Conservation (phyloP, 2,797 vertebrate species). For the Apogon talboti region DNA sequence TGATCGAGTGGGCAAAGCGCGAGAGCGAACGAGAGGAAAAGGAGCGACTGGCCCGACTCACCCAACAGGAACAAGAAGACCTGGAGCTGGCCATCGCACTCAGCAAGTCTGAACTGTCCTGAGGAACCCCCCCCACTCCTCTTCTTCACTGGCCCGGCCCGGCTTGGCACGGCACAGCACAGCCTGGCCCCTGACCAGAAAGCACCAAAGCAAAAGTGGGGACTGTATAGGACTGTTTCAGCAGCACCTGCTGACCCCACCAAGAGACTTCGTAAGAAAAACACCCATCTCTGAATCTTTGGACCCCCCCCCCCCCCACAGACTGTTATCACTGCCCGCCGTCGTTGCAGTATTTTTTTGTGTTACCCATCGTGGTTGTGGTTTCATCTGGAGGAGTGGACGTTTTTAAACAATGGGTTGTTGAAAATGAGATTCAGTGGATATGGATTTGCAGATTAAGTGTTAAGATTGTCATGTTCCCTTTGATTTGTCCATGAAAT, state of each 20-base stretch:
- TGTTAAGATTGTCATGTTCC: not conserved
- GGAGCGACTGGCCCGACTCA: slow-evolving; percentile 93
- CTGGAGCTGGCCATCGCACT: slow-evolving; percentile 98
- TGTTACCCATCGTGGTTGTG: slow-evolving; percentile 28
- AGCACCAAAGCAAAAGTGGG: slow-evolving; percentile 76
- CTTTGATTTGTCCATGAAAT: slow-evolving; percentile 14
- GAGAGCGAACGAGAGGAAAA: slow-evolving; percentile 98
- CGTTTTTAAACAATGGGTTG: slow-evolving; percentile 18
- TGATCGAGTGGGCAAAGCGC: slow-evolving; percentile 99
- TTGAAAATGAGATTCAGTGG: slow-evolving; percentile 40
- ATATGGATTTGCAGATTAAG: slow-evolving; percentile 26
- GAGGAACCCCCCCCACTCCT: slow-evolving; percentile 66
- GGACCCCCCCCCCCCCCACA: not conserved
- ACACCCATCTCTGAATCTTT: slow-evolving; percentile 42
- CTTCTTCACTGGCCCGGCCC: slow-evolving; percentile 27
- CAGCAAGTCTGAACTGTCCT: slow-evolving; percentile 97
- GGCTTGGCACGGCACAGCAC: slow-evolving; percentile 49
- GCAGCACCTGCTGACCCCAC: slow-evolving; percentile 63
- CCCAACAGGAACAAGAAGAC: slow-evolving; percentile 98
- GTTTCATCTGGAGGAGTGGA: slow-evolving; percentile 29
- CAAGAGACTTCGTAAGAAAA: slow-evolving; percentile 55
- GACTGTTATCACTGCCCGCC: slow-evolving; percentile 42
- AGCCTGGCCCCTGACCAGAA: slow-evolving; percentile 55
- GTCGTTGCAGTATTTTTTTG: slow-evolving; percentile 21
- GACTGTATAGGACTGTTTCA: slow-evolving; percentile 65